These are phyloP conservation scores for Patella depressa DNA, from an alignment of 2,888 invertebrate species.

Conservation along the genomic window DNA sequence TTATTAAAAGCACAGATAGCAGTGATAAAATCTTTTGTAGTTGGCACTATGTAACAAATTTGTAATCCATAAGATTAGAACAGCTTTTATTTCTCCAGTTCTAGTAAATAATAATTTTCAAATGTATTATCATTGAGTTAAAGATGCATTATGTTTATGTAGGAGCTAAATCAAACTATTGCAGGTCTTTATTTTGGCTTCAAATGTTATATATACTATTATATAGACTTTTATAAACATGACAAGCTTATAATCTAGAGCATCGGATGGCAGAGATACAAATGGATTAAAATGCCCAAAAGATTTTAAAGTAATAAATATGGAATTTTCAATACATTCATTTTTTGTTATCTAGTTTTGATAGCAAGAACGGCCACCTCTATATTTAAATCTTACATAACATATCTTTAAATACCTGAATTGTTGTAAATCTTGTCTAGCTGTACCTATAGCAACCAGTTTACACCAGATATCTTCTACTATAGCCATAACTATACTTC, in stretches of 20 bases:
- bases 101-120: too few relatives aligned
- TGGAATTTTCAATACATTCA: background rate
- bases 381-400: background rate
- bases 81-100: too few relatives aligned
- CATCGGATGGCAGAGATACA: too few relatives aligned
- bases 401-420: slow-evolving; percentile 67
- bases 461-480: slow-evolving; percentile 70
- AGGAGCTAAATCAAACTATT: too few relatives aligned
- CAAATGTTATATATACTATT: too few relatives aligned
- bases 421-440: slow-evolving; percentile 70
- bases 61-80: too few relatives aligned
- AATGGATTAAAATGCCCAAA: too few relatives aligned
- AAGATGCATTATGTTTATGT: too few relatives aligned
- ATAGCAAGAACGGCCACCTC: background rate
- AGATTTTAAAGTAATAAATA: background rate
- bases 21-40: too few relatives aligned
- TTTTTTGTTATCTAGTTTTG: slow-evolving; percentile 2
- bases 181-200: too few relatives aligned
- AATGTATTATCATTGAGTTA: background rate
- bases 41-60: too few relatives aligned
- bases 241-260: background rate
- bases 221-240: background rate
- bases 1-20: too few relatives aligned
- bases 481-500: slow-evolving; percentile 50
- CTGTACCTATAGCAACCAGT: slow-evolving; percentile 70